Percentiles rank a stretch among this genome's conserved stretches.
Evolutionary conservation across 1,140 invertebrate genomes (phyloP).

Genomic region (Leptopilina boulardi): DNA sequence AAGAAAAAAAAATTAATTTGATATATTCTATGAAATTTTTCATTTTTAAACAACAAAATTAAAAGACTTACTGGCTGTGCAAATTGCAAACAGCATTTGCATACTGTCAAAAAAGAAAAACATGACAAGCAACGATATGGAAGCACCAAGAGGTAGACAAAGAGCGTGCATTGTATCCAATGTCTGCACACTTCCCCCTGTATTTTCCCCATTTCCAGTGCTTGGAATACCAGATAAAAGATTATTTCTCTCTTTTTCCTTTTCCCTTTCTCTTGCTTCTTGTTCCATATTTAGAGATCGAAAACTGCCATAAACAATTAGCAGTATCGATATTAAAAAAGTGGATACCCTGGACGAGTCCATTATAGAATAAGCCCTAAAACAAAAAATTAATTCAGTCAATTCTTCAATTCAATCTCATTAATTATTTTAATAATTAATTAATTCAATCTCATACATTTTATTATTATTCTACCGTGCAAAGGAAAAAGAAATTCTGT

Average conservation of each 20-base stretch:
- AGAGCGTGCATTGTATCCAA: slow-evolving; percentile 97
- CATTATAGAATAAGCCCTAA: slow-evolving; percentile 95
- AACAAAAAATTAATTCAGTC: slow-evolving; percentile 47
- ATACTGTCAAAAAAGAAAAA: slow-evolving; percentile 99
- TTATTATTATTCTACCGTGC: too few species aligned
- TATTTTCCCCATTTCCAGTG: slow-evolving; percentile 63
- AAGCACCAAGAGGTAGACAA: slow-evolving; percentile 96
- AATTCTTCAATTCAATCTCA: too few species aligned
- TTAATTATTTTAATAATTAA: slow-evolving; percentile 1
- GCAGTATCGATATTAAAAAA: slow-evolving; percentile 96
- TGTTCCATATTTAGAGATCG: slow-evolving; percentile 96
- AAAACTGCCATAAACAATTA: slow-evolving; percentile 97
- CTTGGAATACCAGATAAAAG: slow-evolving; percentile 75
- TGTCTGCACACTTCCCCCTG: slow-evolving; percentile 88
- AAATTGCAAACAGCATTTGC: slow-evolving; percentile 98
- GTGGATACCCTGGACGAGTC: slow-evolving; percentile 97
- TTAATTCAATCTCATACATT: too few species aligned
- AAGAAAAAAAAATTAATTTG: slow-evolving; percentile 49
- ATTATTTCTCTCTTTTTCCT: slow-evolving; percentile 84
- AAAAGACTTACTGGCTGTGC: slow-evolving; percentile 93
- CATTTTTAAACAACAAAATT: not conserved
- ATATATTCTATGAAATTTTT: not conserved
- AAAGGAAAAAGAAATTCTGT: too few species aligned
- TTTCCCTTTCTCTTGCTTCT: slow-evolving; percentile 90
- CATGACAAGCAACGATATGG: slow-evolving; percentile 96